Evolutionary conservation across 2,113 vertebrate species (phyloP).

Genomic region (Charadrius vociferus): DNA sequence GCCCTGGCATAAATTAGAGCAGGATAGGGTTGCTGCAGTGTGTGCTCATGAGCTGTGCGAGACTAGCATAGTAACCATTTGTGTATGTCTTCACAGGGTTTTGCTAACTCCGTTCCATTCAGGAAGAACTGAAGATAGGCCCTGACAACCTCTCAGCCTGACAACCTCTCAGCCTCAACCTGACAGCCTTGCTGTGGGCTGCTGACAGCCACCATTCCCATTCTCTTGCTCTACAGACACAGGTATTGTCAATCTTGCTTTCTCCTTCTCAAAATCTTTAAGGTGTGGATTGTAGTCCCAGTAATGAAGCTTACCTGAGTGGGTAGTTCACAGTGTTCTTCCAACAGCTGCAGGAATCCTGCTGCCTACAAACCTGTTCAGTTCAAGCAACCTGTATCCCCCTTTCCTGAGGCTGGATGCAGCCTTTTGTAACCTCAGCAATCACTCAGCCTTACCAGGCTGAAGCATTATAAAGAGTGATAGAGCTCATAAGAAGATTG

Average conservation of each 20-base stretch:
- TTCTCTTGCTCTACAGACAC: not conserved
- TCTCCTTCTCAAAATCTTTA: not conserved
- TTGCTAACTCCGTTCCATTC: not conserved
- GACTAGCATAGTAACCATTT: not conserved
- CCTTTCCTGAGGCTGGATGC: not conserved
- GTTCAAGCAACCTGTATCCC: not conserved
- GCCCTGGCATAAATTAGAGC: not conserved
- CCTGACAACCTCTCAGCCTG: not conserved
- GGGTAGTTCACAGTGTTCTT: not conserved
- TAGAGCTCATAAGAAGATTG: not conserved
- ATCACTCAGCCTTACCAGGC: not conserved
- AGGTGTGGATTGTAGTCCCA: not conserved
- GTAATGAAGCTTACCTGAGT: not conserved
- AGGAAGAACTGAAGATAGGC: not conserved
- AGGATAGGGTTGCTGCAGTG: not conserved
- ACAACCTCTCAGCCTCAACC: not conserved
- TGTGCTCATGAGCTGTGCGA: not conserved
- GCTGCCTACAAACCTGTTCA: not conserved
- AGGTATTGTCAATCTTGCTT: not conserved
- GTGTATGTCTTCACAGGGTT: not conserved
- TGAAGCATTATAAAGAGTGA: not conserved
- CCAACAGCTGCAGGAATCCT: not conserved
- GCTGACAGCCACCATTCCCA: not conserved
- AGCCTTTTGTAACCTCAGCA: not conserved
- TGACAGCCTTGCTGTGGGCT: too few relatives aligned